Conservation (phyloP, 2,888 invertebrate species). For the Tipula unca region DNA sequence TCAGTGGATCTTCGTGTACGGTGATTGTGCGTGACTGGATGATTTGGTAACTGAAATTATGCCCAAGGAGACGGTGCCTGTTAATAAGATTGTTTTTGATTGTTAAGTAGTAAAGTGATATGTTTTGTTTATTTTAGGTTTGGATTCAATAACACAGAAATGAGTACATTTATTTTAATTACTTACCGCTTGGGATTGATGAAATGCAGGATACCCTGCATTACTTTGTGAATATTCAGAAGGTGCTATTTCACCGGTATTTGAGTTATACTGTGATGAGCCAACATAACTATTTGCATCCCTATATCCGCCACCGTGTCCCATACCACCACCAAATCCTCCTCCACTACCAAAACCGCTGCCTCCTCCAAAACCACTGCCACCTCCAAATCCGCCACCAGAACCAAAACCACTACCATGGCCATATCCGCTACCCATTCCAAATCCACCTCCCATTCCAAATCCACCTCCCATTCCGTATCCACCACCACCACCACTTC, state of each 20-base stretch:
- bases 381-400: background rate
- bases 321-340: background rate
- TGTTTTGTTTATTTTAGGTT: background rate
- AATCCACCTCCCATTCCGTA: background rate
- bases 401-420: background rate
- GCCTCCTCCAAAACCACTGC: background rate
- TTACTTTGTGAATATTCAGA: background rate
- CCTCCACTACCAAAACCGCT: background rate
- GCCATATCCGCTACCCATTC: background rate
- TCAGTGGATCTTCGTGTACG: background rate
- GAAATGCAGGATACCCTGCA: background rate
- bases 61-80: background rate
- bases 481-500: background rate
- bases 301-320: background rate
- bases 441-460: background rate
- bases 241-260: background rate
- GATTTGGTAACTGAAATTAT: constrained; percentile 4
- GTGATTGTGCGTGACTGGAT: background rate
- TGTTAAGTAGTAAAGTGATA: background rate
- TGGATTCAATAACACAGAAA: too few species aligned
- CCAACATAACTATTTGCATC: background rate
- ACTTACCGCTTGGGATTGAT: background rate
- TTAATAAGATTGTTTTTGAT: background rate
- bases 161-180: background rate
- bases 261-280: background rate